Evolutionary conservation across 2,888 invertebrate species (phyloP).

Genomic region (Chalcosyrphus nemorum): DNA sequence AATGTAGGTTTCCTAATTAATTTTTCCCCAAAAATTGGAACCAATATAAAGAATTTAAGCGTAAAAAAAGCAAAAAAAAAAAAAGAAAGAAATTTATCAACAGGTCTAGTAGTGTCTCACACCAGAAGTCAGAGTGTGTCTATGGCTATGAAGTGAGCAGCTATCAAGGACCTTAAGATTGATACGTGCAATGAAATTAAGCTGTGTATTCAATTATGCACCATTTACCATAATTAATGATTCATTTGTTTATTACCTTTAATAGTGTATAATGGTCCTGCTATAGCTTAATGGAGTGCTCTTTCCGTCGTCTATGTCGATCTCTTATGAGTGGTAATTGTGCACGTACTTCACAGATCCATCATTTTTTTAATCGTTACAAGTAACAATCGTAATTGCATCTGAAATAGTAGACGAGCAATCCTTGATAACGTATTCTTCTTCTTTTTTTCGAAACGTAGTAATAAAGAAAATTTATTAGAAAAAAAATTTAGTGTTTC

Average conservation of each 20-base stretch:
- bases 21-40: not conserved
- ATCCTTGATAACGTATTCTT: conserved; percentile 28
- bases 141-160: not conserved
- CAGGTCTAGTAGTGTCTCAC: conserved; percentile 42
- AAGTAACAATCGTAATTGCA: conserved; percentile 60
- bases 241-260: conserved; percentile 66
- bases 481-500: conserved; percentile 38
- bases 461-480: conserved; percentile 9
- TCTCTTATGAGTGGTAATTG: conserved; percentile 58
- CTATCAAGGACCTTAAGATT: conserved; percentile 34
- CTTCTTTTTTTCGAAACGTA: conserved; percentile 15
- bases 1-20: not conserved
- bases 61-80: conserved; percentile 1
- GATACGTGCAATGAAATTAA: conserved; percentile 39
- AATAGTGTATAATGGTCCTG: conserved; percentile 57
- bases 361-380: conserved; percentile 44
- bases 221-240: conserved; percentile 45
- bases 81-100: conserved; percentile 54
- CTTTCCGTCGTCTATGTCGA: conserved; percentile 66
- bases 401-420: conserved; percentile 60
- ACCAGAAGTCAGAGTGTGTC: not conserved
- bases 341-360: conserved; percentile 66
- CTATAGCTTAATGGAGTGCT: conserved; percentile 66
- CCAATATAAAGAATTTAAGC: not conserved
- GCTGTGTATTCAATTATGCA: conserved; percentile 48